Evolutionary conservation across 2,113 vertebrate species (phyloP), one percentile per base, ranked within the genome.

Genomic region (Peromyscus leucopus): DNA sequence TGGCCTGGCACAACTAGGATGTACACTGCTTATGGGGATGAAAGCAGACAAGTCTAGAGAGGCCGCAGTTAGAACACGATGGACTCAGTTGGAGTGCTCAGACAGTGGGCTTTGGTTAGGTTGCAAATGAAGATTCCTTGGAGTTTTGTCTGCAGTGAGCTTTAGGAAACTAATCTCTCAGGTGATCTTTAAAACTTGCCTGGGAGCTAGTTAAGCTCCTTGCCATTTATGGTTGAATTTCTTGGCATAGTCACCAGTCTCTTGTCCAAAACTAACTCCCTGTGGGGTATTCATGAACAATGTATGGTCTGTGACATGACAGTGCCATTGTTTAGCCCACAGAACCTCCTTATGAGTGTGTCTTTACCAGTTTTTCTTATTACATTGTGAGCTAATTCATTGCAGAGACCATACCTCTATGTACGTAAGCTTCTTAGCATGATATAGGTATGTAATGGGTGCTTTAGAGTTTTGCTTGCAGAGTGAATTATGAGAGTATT

Each of bases 241-340:
- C 69, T n/a, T 92, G 42, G 4, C 80, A 89, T 63, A 36, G 22
- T n/a, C 80, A 71, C 19, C 16, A 74, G 51, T 88, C 71, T 86
- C 61, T 22, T 24, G 51, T 36, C 46, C 19, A 89, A 91, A 94
- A 94, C 42, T 61, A 89, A 93, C 78, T 82, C 36, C n/a, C 46
- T 85, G 33, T 26, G 51, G 5, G 3, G 3, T 93, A 90, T 28
- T 88, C 80, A 86, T 33, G 28, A 95, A 75, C 63, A 90, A 83
- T 57, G 46, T 48, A 79, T 42, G 46, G 7, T 78, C 61, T 94
- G 83, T 51, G 67, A 22, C 80, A 9, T 28, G 51, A 65, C 79
- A 84, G 79, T 61, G 80, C 31, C 86, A 48, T 80, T 84, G 21
- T 95, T 94, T 92, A 69, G 69, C 7, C 21, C 83, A 90, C 21